These are phyloP conservation scores for Geococcyx californianus DNA, from an alignment of 2,113 vertebrate genomes.

Conservation along the genomic window DNA sequence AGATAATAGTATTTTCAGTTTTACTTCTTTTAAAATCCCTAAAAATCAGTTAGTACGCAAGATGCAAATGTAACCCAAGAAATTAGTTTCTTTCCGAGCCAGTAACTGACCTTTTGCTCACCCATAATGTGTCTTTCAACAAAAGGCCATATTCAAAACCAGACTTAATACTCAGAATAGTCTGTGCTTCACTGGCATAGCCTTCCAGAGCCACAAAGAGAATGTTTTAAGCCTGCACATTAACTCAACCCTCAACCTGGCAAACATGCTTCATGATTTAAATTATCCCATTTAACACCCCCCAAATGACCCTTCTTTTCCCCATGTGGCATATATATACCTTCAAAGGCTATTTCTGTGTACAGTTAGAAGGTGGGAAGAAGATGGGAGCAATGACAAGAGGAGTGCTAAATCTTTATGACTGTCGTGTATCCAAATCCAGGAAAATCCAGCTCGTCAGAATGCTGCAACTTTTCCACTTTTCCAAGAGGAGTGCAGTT, in stretches of 20 bases:
- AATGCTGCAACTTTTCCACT: neutral
- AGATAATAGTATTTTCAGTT: neutral
- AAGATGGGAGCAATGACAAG: neutral
- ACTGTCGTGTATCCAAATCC: neutral
- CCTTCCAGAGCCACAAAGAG: neutral
- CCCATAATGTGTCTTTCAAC: neutral
- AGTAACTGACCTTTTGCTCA: neutral
- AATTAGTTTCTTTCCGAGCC: neutral
- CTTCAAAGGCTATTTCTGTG: neutral
- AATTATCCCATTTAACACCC: neutral
- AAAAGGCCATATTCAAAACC: constrained; percentile 29
- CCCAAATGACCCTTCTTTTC: neutral
- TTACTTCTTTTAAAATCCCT: neutral
- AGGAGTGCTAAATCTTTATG: neutral
- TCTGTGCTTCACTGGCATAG: neutral
- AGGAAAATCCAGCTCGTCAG: neutral
- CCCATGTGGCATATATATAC: neutral
- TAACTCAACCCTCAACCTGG: neutral
- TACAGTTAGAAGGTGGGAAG: neutral
- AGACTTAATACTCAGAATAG: neutral
- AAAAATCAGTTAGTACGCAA: neutral
- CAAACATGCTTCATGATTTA: neutral
- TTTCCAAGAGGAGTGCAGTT: neutral
- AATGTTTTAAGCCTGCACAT: neutral
- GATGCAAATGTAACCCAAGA: neutral